Conservation (phyloP, 2,113 vertebrate genomes). For the Saccopteryx bilineata region DNA sequence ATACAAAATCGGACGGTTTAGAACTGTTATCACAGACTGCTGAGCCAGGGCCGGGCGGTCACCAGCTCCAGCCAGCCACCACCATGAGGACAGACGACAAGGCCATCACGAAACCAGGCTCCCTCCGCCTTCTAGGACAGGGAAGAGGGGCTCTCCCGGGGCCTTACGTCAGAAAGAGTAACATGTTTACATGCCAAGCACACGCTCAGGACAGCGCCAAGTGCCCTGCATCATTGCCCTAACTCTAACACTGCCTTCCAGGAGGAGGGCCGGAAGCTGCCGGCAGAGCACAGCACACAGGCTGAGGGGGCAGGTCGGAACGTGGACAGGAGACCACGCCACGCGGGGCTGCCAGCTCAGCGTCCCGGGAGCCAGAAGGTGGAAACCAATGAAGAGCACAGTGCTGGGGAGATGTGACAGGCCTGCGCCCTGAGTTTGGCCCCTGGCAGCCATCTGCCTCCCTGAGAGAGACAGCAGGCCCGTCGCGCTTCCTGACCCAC, state of each 20-base stretch:
- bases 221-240: neutral
- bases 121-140: neutral
- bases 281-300: neutral
- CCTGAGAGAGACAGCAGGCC: fast-evolving
- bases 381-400: neutral
- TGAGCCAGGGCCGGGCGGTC: neutral
- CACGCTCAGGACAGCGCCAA: neutral
- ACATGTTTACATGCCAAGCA: neutral
- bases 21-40: neutral
- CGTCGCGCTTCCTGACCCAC: fast-evolving
- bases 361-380: neutral
- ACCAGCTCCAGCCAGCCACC: neutral
- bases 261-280: neutral
- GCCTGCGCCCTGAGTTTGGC: neutral
- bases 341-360: fast-evolving
- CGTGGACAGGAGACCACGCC: neutral
- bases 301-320: neutral
- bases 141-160: neutral
- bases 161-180: neutral
- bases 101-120: neutral
- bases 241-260: neutral
- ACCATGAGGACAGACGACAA: neutral
- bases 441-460: neutral
- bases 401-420: no score
- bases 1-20: fast-evolving